These are phyloP conservation scores for Chironomus tepperi DNA, from an alignment of 1,140 invertebrate genomes.

Conservation along the genomic window DNA sequence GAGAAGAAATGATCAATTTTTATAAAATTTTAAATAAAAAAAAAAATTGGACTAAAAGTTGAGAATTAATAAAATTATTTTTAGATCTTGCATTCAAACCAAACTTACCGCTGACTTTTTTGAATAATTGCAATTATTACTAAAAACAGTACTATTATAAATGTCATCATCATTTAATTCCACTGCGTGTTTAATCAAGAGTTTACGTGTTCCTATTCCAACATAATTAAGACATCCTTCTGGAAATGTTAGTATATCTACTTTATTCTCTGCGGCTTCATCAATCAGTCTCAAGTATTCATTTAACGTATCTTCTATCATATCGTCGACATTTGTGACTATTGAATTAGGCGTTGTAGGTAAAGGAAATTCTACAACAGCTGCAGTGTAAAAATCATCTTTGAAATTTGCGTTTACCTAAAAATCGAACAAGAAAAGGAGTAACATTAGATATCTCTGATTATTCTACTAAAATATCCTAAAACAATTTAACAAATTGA, in stretches of 20 bases:
- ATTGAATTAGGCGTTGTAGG: neutral
- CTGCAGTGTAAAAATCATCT: neutral
- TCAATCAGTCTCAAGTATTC: slow-evolving; percentile 18
- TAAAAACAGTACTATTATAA: neutral
- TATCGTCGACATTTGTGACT: neutral
- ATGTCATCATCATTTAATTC: neutral
- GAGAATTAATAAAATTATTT: too few species aligned
- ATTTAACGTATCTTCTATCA: neutral
- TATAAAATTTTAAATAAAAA: too few species aligned
- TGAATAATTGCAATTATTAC: neutral
- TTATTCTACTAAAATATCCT: too few species aligned
- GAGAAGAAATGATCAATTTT: too few species aligned
- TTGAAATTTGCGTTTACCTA: neutral
- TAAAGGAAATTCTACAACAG: neutral
- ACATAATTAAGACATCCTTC: slow-evolving; percentile 13
- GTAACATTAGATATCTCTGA: neutral
- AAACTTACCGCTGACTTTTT: neutral
- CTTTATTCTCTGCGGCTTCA: neutral
- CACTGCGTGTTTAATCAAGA: neutral
- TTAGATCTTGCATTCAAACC: too few species aligned
- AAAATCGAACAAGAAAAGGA: neutral
- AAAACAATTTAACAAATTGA: too few species aligned
- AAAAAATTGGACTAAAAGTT: too few species aligned
- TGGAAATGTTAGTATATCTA: neutral
- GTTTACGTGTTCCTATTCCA: slow-evolving; percentile 12